Base-by-base conservation (phyloP, 2,113 vertebrate genomes). In the Poeciliopsis retropinna region DNA sequence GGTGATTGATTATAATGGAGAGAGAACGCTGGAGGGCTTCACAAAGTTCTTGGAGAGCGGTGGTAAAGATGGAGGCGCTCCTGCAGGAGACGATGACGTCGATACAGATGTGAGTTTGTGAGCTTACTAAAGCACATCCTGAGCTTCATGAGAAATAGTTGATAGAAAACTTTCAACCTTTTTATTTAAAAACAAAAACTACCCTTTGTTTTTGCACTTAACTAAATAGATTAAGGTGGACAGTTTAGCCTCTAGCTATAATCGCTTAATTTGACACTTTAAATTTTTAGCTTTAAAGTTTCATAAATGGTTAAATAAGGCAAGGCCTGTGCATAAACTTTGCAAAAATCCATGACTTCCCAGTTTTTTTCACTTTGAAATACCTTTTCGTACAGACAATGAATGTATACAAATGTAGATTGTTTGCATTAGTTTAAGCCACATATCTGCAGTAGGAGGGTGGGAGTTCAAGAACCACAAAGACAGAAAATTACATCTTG, bases 1-100 rank as follows among this genome's bases (percentile, higher is more conserved):
- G 98, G 95, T 99, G 57, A 95, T 99, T 17, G 98, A 99, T 60
- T 99, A 98, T 85, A 99, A 97, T 0, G 98, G 98, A 0, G 98
- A 99, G 90, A 95, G 98, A 91, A 99, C 98, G 0, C 82, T 99
- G 75, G 98, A 99, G 12, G 97, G 96, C 34, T 98, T 99, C 84
- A 95, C 95, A 60, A 98, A 98, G 76, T 99, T 99, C 92, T 60
- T 99, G 92, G 97, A 98, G 89, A 99, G 97, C 0, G 98, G 98
- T 0, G 98, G 98, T 6, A 96, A 96, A 89, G 98, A 99, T 0
- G 98, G 98, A 0, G 97, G 96, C 0, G 92, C 92, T 7, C 93
- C 94, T 0, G 96, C 95, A 27, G 96, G 92, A 60, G 94, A 94
- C 0, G 96, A 96, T 0, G 96, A 96, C 0, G 92, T 83, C 28